These are phyloP conservation scores for Mystacornis crossleyi DNA, from an alignment of 2,113 vertebrate species.

Conservation along the genomic window DNA sequence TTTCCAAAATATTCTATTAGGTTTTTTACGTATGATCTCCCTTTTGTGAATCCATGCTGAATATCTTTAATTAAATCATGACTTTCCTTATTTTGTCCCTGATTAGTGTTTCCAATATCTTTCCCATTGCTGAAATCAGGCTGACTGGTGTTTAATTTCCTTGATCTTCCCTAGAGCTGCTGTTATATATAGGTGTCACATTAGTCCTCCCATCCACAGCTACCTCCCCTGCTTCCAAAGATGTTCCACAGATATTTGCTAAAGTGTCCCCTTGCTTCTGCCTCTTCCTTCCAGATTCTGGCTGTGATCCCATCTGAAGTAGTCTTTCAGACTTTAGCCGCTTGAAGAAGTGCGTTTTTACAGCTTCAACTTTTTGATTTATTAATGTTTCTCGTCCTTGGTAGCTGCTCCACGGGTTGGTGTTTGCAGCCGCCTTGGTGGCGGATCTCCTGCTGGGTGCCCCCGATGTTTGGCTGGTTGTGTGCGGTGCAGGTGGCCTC, in stretches of 20 bases:
- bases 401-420: not conserved
- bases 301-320: not conserved
- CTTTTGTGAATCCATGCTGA: constrained; percentile 82
- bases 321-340: not conserved
- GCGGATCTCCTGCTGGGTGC: not conserved
- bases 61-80: constrained; percentile 86
- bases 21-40: constrained; percentile 79
- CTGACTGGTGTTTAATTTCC: constrained; percentile 77
- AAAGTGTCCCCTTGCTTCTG: not conserved
- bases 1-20: constrained; percentile 76
- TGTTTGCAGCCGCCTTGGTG: rapidly evolving
- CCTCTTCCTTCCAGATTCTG: not conserved
- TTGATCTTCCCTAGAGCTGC: constrained; percentile 67
- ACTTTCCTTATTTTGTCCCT: constrained; percentile 79
- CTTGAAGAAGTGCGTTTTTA: not conserved
- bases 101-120: constrained; percentile 79
- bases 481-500: not conserved
- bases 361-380: not conserved
- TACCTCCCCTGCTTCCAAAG: not conserved
- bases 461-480: rapidly evolving
- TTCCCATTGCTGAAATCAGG: constrained; percentile 71
- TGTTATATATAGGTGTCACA: constrained; percentile 65
- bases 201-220: constrained; percentile 16
- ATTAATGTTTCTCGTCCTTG: not conserved
- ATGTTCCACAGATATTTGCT: constrained; percentile 23